A percentile compares a stretch with the other conserved stretches of the same genome.
These are phyloP conservation scores for Miniopterus natalensis DNA, from an alignment of 2,113 vertebrate species.

Conservation along the genomic window DNA sequence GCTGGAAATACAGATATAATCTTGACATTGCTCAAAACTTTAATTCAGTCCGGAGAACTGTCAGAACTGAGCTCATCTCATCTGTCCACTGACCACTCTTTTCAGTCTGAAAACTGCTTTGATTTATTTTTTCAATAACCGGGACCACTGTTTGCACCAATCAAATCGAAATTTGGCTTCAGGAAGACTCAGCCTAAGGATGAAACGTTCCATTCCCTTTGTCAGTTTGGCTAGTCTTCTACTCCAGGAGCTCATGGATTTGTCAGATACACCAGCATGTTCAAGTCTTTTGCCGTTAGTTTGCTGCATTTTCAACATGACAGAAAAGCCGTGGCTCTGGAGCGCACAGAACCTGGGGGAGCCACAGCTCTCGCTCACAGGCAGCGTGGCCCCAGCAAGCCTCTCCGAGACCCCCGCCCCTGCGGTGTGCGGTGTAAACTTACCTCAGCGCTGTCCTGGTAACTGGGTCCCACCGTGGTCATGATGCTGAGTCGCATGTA, in stretches of 20 bases:
- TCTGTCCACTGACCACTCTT: background rate
- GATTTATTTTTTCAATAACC: constrained; percentile 44
- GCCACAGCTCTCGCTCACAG: background rate
- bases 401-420: background rate
- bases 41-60: background rate
- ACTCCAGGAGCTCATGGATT: constrained; percentile 53
- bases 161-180: constrained; percentile 72
- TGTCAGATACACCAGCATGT: constrained; percentile 11
- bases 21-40: background rate
- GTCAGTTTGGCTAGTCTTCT: constrained; percentile 20
- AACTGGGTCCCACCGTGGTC: background rate
- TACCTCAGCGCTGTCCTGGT: background rate
- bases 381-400: fast-evolving
- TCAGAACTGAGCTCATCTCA: background rate
- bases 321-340: background rate
- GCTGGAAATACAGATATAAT: background rate
- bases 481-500: background rate
- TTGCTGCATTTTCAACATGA: background rate
- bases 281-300: background rate
- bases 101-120: constrained; percentile 34
- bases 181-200: constrained; percentile 28
- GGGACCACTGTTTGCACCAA: background rate
- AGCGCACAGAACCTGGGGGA: no score
- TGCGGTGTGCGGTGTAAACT: background rate
- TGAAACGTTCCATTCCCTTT: constrained; percentile 56